phyloP scores from a whole-genome alignment of 2,797 vertebrate species.

The Sylvia borin region DNA sequence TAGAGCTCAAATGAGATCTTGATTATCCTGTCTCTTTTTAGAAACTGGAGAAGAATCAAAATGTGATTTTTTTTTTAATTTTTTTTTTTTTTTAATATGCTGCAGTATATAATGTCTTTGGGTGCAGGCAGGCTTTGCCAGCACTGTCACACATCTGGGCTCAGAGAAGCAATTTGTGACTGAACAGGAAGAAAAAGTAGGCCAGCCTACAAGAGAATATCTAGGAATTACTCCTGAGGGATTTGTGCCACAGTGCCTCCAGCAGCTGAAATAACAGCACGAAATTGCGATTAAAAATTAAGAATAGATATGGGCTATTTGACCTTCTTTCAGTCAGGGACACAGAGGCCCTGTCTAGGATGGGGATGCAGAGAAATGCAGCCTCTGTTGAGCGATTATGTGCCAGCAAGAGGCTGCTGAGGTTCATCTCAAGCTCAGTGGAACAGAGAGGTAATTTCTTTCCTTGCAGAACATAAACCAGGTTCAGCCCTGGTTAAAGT shows the following conservation, averaged over 20 bases:
- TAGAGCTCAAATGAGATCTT: background rate
- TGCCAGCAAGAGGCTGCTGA: background rate
- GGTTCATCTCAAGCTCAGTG: background rate
- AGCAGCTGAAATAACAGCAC: conserved; percentile 66
- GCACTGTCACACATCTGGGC: background rate
- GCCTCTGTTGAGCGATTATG: background rate
- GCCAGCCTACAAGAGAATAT: conserved; percentile 33
- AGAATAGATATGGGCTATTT: conserved; percentile 49
- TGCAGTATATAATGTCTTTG: background rate
- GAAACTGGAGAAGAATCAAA: background rate
- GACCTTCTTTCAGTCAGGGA: conserved; percentile 51
- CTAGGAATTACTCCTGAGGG: conserved; percentile 42
- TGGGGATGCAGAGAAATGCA: background rate
- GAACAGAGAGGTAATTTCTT: background rate
- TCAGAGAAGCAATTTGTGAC: conserved; percentile 7
- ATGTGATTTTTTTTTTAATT: background rate
- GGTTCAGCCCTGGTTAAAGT: background rate
- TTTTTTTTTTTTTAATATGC: background rate
- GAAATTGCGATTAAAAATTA: conserved; percentile 66
- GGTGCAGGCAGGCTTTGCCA: background rate
- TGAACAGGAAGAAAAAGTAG: conserved; percentile 23
- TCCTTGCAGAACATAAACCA: background rate
- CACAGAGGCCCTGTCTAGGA: background rate
- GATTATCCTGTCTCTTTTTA: conserved; percentile 16
- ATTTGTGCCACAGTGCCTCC: conserved; percentile 5